A percentile compares a stretch with the other conserved stretches of the same genome.
These are phyloP conservation scores for Automeris io DNA, from an alignment of 2,888 invertebrate species.

Conservation along the genomic window DNA sequence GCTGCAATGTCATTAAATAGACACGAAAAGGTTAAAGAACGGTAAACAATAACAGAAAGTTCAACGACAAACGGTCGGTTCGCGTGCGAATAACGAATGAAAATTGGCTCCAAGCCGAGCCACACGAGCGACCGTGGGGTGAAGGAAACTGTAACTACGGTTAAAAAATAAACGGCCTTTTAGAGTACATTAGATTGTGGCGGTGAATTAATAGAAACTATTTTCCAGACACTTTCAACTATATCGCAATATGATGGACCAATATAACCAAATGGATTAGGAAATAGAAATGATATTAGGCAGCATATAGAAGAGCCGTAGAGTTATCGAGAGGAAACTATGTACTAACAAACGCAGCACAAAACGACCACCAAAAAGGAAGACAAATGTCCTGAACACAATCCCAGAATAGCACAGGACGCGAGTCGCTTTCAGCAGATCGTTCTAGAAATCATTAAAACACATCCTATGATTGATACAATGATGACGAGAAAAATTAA, in stretches of 20 bases:
- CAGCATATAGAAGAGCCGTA: too few species aligned
- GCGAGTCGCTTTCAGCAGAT: too few species aligned
- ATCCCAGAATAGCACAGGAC: too few species aligned
- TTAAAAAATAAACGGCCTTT: not conserved
- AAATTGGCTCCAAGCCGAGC: conserved; percentile 34
- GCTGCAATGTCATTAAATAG: conserved; percentile 15
- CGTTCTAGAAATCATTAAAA: too few species aligned
- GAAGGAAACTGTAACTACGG: not conserved
- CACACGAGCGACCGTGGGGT: conserved; percentile 11
- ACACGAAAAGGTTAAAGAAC: conserved; percentile 31
- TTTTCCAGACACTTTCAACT: not conserved
- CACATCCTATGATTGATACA: too few species aligned
- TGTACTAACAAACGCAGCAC: too few species aligned
- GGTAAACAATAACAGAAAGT: conserved; percentile 38
- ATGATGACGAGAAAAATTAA: too few species aligned
- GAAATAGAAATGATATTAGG: too few species aligned
- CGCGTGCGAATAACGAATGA: conserved; percentile 25
- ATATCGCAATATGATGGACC: not conserved
- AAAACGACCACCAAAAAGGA: too few species aligned
- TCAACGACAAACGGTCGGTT: conserved; percentile 27
- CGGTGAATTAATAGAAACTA: not conserved
- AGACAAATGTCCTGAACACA: too few species aligned
- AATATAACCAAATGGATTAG: too few species aligned
- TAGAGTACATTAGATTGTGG: not conserved
- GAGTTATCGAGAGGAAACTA: too few species aligned